These are phyloP conservation scores for Xestia xanthographa DNA, from an alignment of 2,888 invertebrate genomes.

Conservation along the genomic window DNA sequence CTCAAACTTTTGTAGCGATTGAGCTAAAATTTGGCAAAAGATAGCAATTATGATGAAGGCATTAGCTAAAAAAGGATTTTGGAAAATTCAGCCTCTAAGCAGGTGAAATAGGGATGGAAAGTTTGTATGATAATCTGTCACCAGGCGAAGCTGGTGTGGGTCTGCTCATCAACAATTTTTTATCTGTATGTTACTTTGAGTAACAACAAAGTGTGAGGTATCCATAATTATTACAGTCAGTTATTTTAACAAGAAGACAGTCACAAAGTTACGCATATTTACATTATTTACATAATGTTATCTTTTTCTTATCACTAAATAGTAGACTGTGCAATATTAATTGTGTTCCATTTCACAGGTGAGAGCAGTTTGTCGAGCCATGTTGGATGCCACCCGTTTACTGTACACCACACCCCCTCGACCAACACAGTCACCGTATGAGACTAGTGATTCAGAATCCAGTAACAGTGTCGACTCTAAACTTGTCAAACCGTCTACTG, in stretches of 20 bases:
- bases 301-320: not conserved
- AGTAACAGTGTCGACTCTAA: conserved; percentile 88
- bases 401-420: conserved; percentile 91
- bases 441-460: conserved; percentile 90
- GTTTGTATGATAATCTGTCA: not conserved
- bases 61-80: not conserved
- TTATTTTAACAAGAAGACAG: not conserved
- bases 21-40: not conserved
- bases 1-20: not conserved
- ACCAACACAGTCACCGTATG: conserved; percentile 87
- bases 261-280: not conserved
- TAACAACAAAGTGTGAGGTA: not conserved
- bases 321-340: not conserved
- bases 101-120: not conserved
- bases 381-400: conserved; percentile 94
- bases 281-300: not conserved
- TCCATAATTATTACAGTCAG: not conserved
- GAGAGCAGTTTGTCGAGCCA: conserved; percentile 93
- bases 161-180: not conserved
- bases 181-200: not conserved
- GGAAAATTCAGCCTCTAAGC: not conserved
- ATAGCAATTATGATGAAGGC: not conserved
- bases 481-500: conserved; percentile 77
- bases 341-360: conserved; percentile 75
- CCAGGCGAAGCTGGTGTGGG: not conserved